Base-by-base conservation (phyloP, 2,797 vertebrate genomes). In the Falco cherrug region DNA sequence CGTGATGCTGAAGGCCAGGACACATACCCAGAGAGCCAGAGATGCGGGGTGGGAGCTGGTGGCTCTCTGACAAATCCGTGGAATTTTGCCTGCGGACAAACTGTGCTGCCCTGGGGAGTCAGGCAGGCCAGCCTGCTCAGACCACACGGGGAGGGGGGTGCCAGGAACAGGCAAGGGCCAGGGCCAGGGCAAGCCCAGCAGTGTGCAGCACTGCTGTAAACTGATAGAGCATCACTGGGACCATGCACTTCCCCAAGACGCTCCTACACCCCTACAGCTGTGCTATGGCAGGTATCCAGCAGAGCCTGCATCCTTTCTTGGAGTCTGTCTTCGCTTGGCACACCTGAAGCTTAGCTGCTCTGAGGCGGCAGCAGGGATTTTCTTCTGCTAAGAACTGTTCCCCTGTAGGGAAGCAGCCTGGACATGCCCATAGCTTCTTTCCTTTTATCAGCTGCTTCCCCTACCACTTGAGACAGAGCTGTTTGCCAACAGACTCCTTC, bases 41-140 rank as follows among this genome's bases (percentile, higher is more conserved):
- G 28, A 7, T 45, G 33, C 19, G 41, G 25, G 13, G 26, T 11
- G 54, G 0, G 1, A 28, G 24, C 9, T 0, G 2, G 24, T 20
- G 35, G 10, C 56, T 61, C 24, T 61, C 41, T n/a, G 39, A 3
- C 13, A 37, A 19, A 45, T 33, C 9, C 41, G 13, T 31, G 47
- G 9, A 37, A 16, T 11, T 51, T 76, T 70, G 47, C n/a, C 29
- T 53, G 51, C 25, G 53, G 26, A 18, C 19, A 24, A 12, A 33
- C 37, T 10, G 20, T n/a, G 53, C 51, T 53, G 28, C 4, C 16
- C 29, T 15, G 43, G 37, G 48, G 39, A 48, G 25, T 6, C 43
- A 6, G 65, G 2, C 16, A 31, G 61, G 31, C 18, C 9, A 18
- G 2, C 3, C 41, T 45, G 11, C 57, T 7, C 20, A 31, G 48